Base-by-base conservation (phyloP, 2,888 invertebrate genomes). In the Invenusta paracnida region DNA sequence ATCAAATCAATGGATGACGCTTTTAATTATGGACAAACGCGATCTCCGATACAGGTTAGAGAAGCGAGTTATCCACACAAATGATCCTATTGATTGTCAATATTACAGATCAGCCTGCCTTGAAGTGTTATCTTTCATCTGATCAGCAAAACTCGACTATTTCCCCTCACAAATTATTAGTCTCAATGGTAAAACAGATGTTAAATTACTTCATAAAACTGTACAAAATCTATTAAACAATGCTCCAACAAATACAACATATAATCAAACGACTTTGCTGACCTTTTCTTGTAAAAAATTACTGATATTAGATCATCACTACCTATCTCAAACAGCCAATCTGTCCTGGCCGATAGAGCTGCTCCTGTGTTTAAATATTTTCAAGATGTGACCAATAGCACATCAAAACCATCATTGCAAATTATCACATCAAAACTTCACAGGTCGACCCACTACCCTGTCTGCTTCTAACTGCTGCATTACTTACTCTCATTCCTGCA, bases 141-240 rank as follows among this genome's bases (percentile, higher is more conserved):
- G 27, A 2, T 5, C 73, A 73, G 73, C 73, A 73, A 73, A 73
- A n/a, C 73, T n/a, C 73, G 2, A 73, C 73, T 73, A 73, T 25
- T 73, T 13, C 25, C 23, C 25, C 25, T 73, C 73, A n/a, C 73
- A 73, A 73, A 73, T 73, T 73, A 2, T 73, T 73, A n/a, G 25
- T 73, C 17, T 23, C 23, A 73, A 73, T 73, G 73, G 73, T 73
- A 5, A 73, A 2, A 5, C 25, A 23, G 73, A 23, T 73, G 73
- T 73, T 73, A 73, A 73, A 73, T 73, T 73, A 73, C 73, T 73
- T 73, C 73, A 73, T 73, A 73, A 73, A 73, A 73, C 73, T 73
- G 25, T 73, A 73, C 73, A 73, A 73, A 73, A 73, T 73, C 73
- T 73, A 5, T 73, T 73, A 73, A 73, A 73, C 73, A 73, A 73